Percentiles rank a stretch among this genome's conserved stretches.
Evolutionary conservation across 2,888 invertebrate species (phyloP).

Genomic region (Eupithecia centaureata): DNA sequence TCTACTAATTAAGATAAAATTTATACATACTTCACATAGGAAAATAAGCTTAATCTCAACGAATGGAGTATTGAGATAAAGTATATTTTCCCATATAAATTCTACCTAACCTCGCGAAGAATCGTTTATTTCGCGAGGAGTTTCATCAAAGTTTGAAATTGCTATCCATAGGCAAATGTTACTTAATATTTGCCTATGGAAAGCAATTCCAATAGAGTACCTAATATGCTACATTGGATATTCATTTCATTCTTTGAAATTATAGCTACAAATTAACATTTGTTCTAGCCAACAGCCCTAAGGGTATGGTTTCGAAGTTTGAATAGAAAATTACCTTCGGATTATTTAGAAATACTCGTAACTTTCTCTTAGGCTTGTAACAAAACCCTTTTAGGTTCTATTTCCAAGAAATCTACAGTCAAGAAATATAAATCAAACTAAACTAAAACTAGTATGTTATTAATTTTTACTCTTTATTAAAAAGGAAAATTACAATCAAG

Average conservation of each 20-base stretch:
- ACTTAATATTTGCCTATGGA: too few species aligned
- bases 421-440: too few species aligned
- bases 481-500: too few species aligned
- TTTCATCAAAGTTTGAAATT: constrained; percentile 14
- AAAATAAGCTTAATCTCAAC: background rate
- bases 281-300: constrained; percentile 34
- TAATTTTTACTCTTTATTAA: too few species aligned
- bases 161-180: constrained; percentile 20
- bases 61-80: background rate
- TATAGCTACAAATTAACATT: constrained; percentile 37
- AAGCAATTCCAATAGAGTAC: too few species aligned
- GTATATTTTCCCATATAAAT: background rate
- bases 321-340: constrained; percentile 37
- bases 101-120: background rate
- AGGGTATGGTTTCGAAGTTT: constrained; percentile 36
- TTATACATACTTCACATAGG: background rate
- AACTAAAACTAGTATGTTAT: too few species aligned
- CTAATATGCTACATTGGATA: constrained; percentile 21
- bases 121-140: background rate
- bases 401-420: too few species aligned
- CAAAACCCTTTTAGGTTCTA: constrained; percentile 32
- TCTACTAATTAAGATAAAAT: background rate
- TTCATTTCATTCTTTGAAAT: constrained; percentile 25
- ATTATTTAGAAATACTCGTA: constrained; percentile 36
- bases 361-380: constrained; percentile 21